Percentiles rank a stretch among this genome's conserved stretches.
phyloP scores from a whole-genome alignment of 1,140 invertebrate species.

The Eueides isabella region DNA sequence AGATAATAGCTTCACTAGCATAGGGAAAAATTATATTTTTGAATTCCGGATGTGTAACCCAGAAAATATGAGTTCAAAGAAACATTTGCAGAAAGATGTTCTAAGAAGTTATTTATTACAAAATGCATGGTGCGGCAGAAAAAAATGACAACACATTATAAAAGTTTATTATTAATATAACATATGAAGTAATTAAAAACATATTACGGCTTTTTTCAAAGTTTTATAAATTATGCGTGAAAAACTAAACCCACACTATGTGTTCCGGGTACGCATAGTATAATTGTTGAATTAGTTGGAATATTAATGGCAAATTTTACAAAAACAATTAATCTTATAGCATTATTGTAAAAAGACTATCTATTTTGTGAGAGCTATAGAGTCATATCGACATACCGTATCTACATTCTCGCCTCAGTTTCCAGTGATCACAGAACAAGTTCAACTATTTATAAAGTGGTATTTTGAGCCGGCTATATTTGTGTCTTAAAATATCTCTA shows the following conservation, averaged over 20 bases:
- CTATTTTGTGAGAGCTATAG: not conserved
- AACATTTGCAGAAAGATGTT: not conserved
- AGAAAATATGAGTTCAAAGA: not conserved
- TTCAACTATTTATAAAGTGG: conserved; percentile 54
- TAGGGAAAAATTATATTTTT: conserved; percentile 12
- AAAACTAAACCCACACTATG: not conserved
- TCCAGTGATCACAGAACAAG: conserved; percentile 45
- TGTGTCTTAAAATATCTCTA: conserved; percentile 47
- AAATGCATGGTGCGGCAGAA: not conserved
- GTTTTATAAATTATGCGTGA: not conserved
- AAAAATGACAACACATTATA: not conserved
- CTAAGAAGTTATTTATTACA: not conserved
- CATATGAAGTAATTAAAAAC: no score
- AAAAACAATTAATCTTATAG: not conserved
- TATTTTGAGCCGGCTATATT: conserved; percentile 57
- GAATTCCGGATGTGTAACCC: conserved; percentile 1
- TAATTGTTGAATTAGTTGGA: no score
- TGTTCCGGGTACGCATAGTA: no score
- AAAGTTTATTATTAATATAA: not conserved
- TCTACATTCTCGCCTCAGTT: conserved; percentile 29
- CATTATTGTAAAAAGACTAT: no score
- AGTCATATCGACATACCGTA: conserved; percentile 25
- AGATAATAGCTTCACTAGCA: conserved; percentile 15
- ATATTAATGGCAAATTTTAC: conserved; percentile 22
- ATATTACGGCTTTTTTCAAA: no score